Percentiles rank a stretch among this genome's conserved stretches.
Conservation (phyloP, 92 coral and sea anemone species). For the Bergia sp. region DNA sequence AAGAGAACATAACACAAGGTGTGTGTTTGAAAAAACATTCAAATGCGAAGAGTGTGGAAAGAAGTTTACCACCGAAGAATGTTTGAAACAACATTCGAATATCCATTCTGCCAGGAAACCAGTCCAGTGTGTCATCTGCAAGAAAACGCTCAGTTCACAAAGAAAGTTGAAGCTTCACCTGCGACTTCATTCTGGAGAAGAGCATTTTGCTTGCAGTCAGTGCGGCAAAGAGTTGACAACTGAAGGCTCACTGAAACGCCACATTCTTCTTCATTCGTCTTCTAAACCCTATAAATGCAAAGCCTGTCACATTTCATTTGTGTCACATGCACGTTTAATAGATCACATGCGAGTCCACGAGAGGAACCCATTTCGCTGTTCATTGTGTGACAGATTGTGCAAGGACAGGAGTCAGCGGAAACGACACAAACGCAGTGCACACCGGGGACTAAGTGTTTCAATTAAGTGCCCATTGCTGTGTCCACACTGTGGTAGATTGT, state of each 20-base stretch:
- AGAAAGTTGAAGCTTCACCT: not conserved
- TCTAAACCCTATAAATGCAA: slow-evolving; percentile 1
- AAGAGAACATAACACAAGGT: not conserved
- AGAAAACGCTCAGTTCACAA: not conserved
- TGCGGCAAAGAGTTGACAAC: slow-evolving; percentile 9
- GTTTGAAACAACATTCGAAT: not conserved
- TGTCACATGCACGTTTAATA: slow-evolving; percentile 12
- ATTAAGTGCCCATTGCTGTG: not conserved
- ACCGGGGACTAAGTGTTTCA: not conserved
- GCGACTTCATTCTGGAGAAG: not conserved
- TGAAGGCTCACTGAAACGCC: not conserved
- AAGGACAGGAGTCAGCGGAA: not conserved
- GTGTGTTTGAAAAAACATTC: not conserved
- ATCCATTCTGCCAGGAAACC: not conserved
- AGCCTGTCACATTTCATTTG: not conserved
- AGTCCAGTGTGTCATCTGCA: not conserved
- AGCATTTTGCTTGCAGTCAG: not conserved
- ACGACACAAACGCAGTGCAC: not conserved
- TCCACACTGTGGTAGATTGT: slow-evolving; percentile 1
- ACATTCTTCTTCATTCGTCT: not conserved
- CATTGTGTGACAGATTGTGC: not conserved
- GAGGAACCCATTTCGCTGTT: slow-evolving; percentile 3
- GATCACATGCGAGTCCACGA: slow-evolving; percentile 10
- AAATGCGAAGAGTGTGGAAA: slow-evolving; percentile 12
- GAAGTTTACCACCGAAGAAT: not conserved